Evolutionary conservation across 1,140 invertebrate species (phyloP).

Genomic region (Drosophila tani): DNA sequence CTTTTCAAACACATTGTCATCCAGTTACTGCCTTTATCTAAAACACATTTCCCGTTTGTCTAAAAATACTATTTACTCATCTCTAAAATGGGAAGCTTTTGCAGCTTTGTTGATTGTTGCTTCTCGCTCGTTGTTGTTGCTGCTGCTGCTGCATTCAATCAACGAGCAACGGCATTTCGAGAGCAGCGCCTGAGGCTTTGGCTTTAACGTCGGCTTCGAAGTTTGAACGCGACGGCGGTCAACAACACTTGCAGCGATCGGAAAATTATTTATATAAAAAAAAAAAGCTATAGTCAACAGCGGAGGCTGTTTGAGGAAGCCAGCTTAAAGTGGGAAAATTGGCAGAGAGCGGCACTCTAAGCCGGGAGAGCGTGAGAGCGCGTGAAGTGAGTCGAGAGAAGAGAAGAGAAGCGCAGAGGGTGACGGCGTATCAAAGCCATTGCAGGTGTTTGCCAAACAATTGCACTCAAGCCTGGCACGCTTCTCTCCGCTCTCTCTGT

Average conservation of each 20-base stretch:
- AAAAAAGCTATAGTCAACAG: conserved; percentile 27
- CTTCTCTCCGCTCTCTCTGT: conserved; percentile 27
- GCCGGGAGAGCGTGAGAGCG: conserved; percentile 27
- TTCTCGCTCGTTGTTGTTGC: conserved; percentile 34
- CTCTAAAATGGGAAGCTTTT: conserved; percentile 33
- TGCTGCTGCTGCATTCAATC: conserved; percentile 69
- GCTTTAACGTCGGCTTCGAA: conserved; percentile 36
- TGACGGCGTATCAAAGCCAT: conserved; percentile 12
- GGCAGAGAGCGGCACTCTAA: conserved; percentile 16
- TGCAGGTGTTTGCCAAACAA: conserved; percentile 64
- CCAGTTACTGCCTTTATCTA: not conserved
- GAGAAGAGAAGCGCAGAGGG: conserved; percentile 5
- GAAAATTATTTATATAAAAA: conserved; percentile 15
- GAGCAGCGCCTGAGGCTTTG: conserved; percentile 38
- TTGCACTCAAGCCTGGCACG: conserved; percentile 49
- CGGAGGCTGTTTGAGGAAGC: conserved; percentile 55
- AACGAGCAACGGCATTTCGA: conserved; percentile 75
- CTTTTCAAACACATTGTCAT: not conserved
- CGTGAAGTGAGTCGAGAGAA: conserved; percentile 1
- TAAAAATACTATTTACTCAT: conserved; percentile 35
- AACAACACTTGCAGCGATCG: conserved; percentile 72
- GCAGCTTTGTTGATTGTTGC: conserved; percentile 33
- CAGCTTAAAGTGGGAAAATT: conserved; percentile 48
- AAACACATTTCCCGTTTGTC: conserved; percentile 26
- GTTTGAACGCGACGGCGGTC: conserved; percentile 57